A percentile compares a stretch with the other conserved stretches of the same genome.
phyloP scores from a whole-genome alignment of 2,888 invertebrate species.

The Plagodis dolabraria region DNA sequence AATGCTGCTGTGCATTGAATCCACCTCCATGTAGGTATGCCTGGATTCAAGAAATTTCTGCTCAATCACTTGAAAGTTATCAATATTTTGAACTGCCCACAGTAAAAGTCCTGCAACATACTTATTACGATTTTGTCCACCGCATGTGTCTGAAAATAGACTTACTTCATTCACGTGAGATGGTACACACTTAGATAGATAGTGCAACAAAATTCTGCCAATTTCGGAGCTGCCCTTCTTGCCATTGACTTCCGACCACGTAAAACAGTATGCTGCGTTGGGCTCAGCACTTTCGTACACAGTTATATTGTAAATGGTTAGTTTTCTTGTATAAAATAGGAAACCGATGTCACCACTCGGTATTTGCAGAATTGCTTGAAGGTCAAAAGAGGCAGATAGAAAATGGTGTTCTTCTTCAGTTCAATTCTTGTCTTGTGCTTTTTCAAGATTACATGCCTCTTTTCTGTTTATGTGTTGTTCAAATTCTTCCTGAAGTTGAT shows the following conservation, averaged over 20 bases:
- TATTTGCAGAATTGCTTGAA: too few species aligned
- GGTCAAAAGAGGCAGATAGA: neutral
- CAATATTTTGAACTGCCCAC: too few species aligned
- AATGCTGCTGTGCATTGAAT: conserved; percentile 7
- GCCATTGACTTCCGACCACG: conserved; percentile 4
- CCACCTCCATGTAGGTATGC: conserved; percentile 6
- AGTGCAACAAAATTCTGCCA: neutral
- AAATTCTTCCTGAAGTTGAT: neutral
- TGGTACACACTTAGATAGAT: neutral
- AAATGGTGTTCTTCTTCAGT: too few species aligned
- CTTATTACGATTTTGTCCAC: too few species aligned
- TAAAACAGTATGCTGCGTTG: conserved; percentile 4
- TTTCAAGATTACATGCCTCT: neutral
- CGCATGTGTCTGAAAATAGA: too few species aligned
- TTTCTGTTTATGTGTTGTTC: neutral
- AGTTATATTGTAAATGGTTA: conserved; percentile 5
- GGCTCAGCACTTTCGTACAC: conserved; percentile 1
- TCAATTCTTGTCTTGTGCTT: too few species aligned
- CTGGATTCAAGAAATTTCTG: conserved; percentile 1
- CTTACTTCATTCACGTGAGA: neutral
- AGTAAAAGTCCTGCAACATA: neutral
- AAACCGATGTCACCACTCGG: neutral
- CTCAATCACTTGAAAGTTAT: neutral
- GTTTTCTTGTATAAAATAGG: conserved; percentile 2
- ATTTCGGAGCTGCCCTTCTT: too few species aligned